A percentile compares a stretch with the other conserved stretches of the same genome.
These are phyloP conservation scores for Taphrorychus bicolor DNA, from an alignment of 2,888 invertebrate species.

Conservation along the genomic window DNA sequence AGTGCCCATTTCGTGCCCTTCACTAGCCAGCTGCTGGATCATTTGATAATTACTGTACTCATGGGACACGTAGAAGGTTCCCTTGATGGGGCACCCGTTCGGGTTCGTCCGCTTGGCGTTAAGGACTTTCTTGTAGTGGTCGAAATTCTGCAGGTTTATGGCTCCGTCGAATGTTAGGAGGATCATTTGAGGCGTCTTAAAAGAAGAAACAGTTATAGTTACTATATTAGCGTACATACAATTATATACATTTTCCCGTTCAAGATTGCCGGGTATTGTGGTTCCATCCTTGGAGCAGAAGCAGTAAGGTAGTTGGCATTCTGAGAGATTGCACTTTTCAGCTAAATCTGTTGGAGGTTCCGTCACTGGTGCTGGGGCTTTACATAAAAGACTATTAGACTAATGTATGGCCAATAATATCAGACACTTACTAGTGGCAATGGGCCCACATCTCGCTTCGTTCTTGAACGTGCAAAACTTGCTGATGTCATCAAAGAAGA, in stretches of 20 bases:
- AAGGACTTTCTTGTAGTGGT: constrained; percentile 86
- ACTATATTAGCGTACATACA: too few species aligned
- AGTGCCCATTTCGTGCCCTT: constrained; percentile 85
- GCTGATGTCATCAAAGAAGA: constrained; percentile 89
- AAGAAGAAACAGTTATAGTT: not conserved
- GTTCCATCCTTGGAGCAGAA: constrained; percentile 94
- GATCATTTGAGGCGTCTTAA: constrained; percentile 91
- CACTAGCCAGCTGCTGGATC: constrained; percentile 86
- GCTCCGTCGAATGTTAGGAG: constrained; percentile 93
- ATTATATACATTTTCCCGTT: constrained; percentile 78
- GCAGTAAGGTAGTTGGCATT: constrained; percentile 86
- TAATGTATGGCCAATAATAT: not conserved
- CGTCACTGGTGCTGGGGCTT: constrained; percentile 82
- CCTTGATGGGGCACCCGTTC: constrained; percentile 86
- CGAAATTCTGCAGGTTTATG: constrained; percentile 89
- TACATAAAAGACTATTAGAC: too few species aligned
- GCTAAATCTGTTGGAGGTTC: constrained; percentile 84
- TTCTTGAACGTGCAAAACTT: constrained; percentile 90
- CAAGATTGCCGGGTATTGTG: constrained; percentile 81
- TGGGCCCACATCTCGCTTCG: constrained; percentile 90
- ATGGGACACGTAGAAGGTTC: constrained; percentile 94
- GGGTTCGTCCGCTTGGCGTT: constrained; percentile 82
- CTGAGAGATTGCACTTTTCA: constrained; percentile 75
- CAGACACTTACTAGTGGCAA: constrained; percentile 87
- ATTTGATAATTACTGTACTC: constrained; percentile 92